Evolutionary conservation across 2,797 vertebrate genomes (phyloP).

Genomic region (Chrosomus eos): DNA sequence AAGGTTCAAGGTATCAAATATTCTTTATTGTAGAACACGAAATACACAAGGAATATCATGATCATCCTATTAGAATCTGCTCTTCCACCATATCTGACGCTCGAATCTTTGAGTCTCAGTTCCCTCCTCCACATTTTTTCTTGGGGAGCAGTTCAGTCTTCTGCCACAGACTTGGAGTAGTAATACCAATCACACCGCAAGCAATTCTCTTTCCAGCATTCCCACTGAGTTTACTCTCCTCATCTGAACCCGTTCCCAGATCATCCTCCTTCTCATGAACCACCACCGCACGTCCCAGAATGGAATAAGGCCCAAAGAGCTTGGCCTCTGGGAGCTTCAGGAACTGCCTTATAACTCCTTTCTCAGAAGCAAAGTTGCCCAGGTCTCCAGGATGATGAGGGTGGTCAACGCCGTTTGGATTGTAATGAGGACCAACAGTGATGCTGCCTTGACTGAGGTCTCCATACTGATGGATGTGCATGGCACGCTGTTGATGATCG

Average conservation of each 20-base stretch:
- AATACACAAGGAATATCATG: neutral
- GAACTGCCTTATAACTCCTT: constrained; percentile 71
- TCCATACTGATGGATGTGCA: constrained; percentile 81
- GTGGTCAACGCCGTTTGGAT: constrained; percentile 73
- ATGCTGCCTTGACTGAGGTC: constrained; percentile 78
- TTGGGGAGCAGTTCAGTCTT: constrained; percentile 12
- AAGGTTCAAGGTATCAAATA: neutral
- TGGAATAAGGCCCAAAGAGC: constrained; percentile 72
- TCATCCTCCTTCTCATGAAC: constrained; percentile 81
- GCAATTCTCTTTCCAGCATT: constrained; percentile 82
- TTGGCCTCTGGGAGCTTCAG: constrained; percentile 62
- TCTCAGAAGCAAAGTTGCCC: constrained; percentile 78
- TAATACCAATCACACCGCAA: constrained; percentile 80
- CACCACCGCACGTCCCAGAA: constrained; percentile 79
- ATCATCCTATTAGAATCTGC: neutral
- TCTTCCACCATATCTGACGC: neutral
- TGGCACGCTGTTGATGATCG: constrained; percentile 68
- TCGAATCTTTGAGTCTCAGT: neutral
- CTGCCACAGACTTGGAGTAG: constrained; percentile 72
- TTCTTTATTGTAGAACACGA: neutral
- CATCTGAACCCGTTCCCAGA: constrained; percentile 78
- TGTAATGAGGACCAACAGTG: constrained; percentile 78
- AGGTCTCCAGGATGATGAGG: constrained; percentile 83
- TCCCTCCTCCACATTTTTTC: neutral
- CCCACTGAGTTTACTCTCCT: constrained; percentile 80